These are phyloP conservation scores for Pseudonaja textilis DNA, from an alignment of 2,113 vertebrate species.

Conservation along the genomic window DNA sequence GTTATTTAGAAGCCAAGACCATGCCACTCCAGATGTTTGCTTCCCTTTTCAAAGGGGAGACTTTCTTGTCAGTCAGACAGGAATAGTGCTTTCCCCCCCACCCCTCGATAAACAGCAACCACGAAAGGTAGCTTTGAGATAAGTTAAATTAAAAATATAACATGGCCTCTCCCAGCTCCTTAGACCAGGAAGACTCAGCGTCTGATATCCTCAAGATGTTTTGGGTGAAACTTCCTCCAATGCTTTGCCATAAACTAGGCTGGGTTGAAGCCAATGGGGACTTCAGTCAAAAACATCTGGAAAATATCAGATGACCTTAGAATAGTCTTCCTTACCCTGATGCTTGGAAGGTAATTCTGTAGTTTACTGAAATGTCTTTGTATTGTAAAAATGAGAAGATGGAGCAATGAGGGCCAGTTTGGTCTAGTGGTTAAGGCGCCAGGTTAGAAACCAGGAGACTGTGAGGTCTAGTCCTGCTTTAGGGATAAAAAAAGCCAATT, in stretches of 20 bases:
- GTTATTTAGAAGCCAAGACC: no score
- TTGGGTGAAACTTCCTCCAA: not conserved
- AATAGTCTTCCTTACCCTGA: not conserved
- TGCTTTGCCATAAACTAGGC: not conserved
- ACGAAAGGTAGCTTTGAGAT: not conserved
- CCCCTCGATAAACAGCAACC: not conserved
- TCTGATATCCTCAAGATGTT: not conserved
- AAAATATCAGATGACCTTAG: not conserved
- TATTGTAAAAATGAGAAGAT: not conserved
- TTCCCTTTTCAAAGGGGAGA: not conserved
- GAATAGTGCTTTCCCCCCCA: rapidly evolving
- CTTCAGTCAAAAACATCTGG: not conserved
- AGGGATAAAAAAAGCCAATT: not conserved
- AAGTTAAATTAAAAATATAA: not conserved
- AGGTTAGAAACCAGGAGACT: not conserved
- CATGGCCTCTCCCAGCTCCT: not conserved
- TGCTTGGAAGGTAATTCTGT: not conserved
- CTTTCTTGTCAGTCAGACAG: not conserved
- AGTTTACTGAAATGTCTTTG: not conserved
- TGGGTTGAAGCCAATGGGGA: not conserved
- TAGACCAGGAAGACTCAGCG: not conserved
- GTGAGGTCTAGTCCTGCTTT: not conserved
- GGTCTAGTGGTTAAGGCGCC: not conserved
- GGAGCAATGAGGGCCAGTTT: not conserved
- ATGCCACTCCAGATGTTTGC: not conserved